These are phyloP conservation scores for Drosophila prolongata DNA, from an alignment of 2,888 invertebrate species.

Conservation along the genomic window DNA sequence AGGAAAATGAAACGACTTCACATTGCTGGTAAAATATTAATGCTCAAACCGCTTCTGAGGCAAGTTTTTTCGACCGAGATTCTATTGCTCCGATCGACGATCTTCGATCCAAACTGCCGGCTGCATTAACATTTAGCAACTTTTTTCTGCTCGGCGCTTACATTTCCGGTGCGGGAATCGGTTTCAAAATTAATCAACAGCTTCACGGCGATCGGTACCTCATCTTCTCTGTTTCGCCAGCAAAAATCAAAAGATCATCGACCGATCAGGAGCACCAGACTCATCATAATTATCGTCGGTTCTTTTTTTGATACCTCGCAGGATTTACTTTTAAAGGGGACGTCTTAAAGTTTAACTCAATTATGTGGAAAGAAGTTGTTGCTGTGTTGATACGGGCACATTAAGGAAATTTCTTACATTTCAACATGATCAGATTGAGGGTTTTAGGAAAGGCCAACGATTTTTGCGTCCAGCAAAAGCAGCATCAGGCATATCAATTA, in stretches of 20 bases:
- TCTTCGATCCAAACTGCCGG: conserved; percentile 31
- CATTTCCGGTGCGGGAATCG: conserved; percentile 71
- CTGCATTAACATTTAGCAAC: conserved; percentile 71
- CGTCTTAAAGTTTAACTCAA: conserved; percentile 46
- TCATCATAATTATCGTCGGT: conserved; percentile 75
- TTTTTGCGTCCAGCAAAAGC: conserved; percentile 4
- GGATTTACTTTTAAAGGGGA: conserved; percentile 55
- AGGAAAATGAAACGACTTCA: neutral
- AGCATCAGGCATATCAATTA: conserved; percentile 29
- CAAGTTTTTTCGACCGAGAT: conserved; percentile 36
- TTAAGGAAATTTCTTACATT: conserved; percentile 29
- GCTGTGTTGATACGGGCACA: conserved; percentile 20
- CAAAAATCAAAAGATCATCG: conserved; percentile 52
- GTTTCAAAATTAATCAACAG: conserved; percentile 76
- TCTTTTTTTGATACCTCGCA: conserved; percentile 22
- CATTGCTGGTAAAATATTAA: neutral
- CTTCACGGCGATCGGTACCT: conserved; percentile 67
- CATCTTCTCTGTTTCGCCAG: conserved; percentile 40
- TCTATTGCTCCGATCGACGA: conserved; percentile 55
- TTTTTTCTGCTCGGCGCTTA: conserved; percentile 58
- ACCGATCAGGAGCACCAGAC: conserved; percentile 32
- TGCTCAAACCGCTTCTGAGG: conserved; percentile 28
- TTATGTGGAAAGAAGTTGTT: conserved; percentile 43
- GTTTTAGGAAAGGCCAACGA: neutral
- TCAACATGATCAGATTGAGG: conserved; percentile 19